phyloP scores from a whole-genome alignment of 2,888 invertebrate genomes.

The Caenorhabditis panamensis region DNA sequence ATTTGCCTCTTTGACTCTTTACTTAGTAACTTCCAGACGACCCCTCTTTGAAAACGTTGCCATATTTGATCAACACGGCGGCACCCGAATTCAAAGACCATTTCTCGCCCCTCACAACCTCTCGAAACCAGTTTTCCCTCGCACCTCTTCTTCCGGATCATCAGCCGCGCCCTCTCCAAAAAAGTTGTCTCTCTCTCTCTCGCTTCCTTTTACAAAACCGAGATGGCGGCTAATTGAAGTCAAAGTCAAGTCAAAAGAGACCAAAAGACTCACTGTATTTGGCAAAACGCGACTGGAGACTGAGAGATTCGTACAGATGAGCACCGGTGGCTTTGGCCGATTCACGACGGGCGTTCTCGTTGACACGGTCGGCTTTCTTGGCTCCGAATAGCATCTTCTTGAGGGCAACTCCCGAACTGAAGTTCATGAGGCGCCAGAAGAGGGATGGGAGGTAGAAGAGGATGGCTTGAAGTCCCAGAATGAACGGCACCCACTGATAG shows the following conservation, averaged over 20 bases:
- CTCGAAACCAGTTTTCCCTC: constrained; percentile 22
- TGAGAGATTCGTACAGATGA: constrained; percentile 83
- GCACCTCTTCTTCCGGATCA: constrained; percentile 40
- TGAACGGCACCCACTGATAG: constrained; percentile 82
- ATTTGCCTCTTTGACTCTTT: not conserved
- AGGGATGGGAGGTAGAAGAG: constrained; percentile 83
- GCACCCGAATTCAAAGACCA: constrained; percentile 45
- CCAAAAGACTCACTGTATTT: constrained; percentile 48
- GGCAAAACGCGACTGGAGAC: constrained; percentile 82
- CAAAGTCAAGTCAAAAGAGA: not conserved
- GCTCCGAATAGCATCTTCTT: constrained; percentile 70
- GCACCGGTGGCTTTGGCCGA: constrained; percentile 82
- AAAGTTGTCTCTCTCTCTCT: constrained; percentile 4
- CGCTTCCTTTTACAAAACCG: not conserved
- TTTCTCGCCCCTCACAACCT: constrained; percentile 10
- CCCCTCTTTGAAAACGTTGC: constrained; percentile 23
- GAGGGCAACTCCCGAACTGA: constrained; percentile 79
- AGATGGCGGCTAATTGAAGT: constrained; percentile 47
- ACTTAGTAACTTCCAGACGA: constrained; percentile 36
- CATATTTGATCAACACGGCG: constrained; percentile 31
- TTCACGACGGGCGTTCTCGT: constrained; percentile 66
- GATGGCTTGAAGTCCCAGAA: constrained; percentile 83
- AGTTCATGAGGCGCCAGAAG: constrained; percentile 83
- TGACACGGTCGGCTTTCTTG: constrained; percentile 82
- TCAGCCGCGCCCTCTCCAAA: constrained; percentile 32